phyloP scores from a whole-genome alignment of 2,113 vertebrate genomes.

The Heterotilapia buettikoferi region DNA sequence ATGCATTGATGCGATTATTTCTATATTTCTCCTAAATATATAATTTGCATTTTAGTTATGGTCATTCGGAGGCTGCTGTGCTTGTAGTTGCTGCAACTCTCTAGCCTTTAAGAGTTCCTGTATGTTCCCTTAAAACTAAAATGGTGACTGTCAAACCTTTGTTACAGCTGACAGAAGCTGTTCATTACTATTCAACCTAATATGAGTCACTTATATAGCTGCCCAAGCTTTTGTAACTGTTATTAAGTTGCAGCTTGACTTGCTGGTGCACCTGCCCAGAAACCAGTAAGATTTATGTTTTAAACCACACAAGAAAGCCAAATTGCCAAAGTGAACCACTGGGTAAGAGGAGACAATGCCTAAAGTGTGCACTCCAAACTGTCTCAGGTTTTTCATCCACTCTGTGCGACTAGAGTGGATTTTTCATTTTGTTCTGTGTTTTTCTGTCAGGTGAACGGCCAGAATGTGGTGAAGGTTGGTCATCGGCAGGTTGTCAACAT shows the following conservation, averaged over 20 bases:
- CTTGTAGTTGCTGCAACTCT: not conserved
- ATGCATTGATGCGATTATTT: not conserved
- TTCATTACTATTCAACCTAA: slow-evolving; percentile 43
- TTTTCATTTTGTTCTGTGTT: not conserved
- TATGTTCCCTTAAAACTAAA: not conserved
- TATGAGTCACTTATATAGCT: slow-evolving; percentile 47
- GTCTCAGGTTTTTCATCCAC: not conserved
- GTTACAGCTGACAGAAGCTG: slow-evolving; percentile 37
- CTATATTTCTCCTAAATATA: not conserved
- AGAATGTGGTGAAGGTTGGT: slow-evolving; percentile 90
- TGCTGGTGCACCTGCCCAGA: not conserved
- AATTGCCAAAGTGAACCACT: not conserved
- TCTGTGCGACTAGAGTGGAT: not conserved
- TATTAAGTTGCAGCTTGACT: not conserved
- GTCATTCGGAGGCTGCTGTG: not conserved
- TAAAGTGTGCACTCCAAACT: not conserved
- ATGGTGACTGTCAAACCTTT: slow-evolving; percentile 11
- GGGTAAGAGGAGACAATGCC: not conserved
- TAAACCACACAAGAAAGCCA: not conserved
- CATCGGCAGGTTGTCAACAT: slow-evolving; percentile 93
- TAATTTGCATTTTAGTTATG: not conserved
- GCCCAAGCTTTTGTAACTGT: slow-evolving; percentile 18
- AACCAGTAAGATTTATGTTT: not conserved
- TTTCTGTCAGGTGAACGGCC: slow-evolving; percentile 80
- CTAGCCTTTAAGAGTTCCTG: not conserved